phyloP scores from a whole-genome alignment of 2,113 vertebrate species.

The Phoenicopterus ruber region DNA sequence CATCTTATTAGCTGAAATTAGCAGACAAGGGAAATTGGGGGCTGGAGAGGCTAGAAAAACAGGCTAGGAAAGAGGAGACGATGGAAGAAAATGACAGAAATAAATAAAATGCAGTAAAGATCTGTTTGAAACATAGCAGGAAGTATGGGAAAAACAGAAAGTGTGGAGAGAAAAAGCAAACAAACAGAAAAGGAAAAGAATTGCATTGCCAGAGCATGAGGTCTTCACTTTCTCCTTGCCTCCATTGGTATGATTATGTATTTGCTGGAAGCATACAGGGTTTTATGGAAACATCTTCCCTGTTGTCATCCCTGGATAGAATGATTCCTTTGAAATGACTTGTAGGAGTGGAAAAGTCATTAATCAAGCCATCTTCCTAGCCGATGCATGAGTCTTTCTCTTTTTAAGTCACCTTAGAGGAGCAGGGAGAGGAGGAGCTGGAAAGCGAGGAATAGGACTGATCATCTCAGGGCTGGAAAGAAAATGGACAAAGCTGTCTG shows the following conservation, averaged over 20 bases:
- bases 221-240: not conserved
- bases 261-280: not conserved
- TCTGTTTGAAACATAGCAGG: not conserved
- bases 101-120: not conserved
- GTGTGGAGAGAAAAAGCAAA: not conserved
- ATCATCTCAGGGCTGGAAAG: not conserved
- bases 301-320: not conserved
- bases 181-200: not conserved
- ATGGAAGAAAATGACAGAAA: not conserved
- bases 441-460: not conserved
- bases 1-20: not conserved
- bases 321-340: conserved; percentile 1
- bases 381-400: not conserved
- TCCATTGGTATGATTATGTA: not conserved
- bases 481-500: not conserved
- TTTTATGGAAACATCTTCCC: not conserved
- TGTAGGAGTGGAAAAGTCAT: not conserved
- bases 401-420: not conserved
- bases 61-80: not conserved
- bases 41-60: not conserved
- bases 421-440: not conserved
- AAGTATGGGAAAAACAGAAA: not conserved
- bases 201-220: not conserved
- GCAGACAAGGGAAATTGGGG: not conserved
- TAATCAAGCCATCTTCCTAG: not conserved